These are phyloP conservation scores for Clamator glandarius DNA, from an alignment of 2,797 vertebrate species.

Conservation along the genomic window DNA sequence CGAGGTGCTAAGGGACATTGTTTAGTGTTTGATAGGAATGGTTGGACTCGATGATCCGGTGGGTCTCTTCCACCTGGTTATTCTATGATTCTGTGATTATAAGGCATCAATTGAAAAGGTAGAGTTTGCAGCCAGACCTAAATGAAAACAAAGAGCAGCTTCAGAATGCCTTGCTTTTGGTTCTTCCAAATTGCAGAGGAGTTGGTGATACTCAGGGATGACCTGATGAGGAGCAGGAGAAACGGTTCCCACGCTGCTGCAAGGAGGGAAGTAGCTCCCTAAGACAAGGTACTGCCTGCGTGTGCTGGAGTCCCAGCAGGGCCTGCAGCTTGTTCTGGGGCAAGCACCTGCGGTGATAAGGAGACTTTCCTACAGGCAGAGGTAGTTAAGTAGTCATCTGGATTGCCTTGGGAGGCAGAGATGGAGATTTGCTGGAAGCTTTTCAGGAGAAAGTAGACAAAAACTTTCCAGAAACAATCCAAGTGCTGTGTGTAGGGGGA, in stretches of 20 bases:
- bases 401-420: not conserved
- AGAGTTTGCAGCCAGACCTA: not conserved
- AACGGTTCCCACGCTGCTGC: not conserved
- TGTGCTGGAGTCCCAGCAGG: not conserved
- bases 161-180: not conserved
- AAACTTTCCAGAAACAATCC: not conserved
- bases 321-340: not conserved
- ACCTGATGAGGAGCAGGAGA: not conserved
- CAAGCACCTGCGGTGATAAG: not conserved
- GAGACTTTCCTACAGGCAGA: not conserved
- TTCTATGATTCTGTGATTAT: too few species aligned
- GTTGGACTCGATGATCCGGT: too few species aligned
- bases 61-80: too few species aligned
- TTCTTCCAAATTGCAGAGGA: not conserved
- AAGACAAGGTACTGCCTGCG: not conserved
- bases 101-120: not conserved
- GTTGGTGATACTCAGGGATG: not conserved
- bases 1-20: too few species aligned
- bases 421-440: conserved; percentile 9
- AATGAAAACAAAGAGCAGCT: not conserved
- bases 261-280: not conserved
- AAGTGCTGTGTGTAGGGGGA: not conserved
- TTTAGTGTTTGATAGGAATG: too few species aligned
- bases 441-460: not conserved
- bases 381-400: not conserved